Percentiles rank a stretch among this genome's conserved stretches.
phyloP scores from a whole-genome alignment of 2,113 vertebrate species.

The Toxostoma redivivum region DNA sequence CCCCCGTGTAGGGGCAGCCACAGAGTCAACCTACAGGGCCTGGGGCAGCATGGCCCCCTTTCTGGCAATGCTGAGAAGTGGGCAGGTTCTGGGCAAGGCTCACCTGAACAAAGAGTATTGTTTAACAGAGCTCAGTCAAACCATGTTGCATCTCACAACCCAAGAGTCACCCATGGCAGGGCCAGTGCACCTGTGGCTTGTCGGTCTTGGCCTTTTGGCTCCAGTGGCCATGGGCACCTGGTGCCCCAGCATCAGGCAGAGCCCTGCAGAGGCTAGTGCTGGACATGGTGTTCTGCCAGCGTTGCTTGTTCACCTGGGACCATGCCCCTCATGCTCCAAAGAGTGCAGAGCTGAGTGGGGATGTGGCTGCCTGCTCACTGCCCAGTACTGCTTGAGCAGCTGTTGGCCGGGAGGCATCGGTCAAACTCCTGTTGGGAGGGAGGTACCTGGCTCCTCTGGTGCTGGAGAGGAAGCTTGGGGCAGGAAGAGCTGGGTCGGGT shows the following conservation, averaged over 20 bases:
- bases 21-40: fast-evolving
- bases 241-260: not conserved
- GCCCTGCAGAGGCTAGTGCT: fast-evolving
- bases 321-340: fast-evolving
- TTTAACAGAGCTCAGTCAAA: not conserved
- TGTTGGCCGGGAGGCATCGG: fast-evolving
- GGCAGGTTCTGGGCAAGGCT: not conserved
- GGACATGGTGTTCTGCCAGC: fast-evolving
- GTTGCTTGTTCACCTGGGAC: not conserved
- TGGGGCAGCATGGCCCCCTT: fast-evolving
- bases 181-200: no score
- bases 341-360: not conserved
- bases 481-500: fast-evolving
- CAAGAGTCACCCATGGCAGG: fast-evolving
- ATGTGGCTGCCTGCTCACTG: not conserved
- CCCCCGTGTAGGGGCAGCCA: fast-evolving
- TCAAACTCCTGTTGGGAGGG: not conserved
- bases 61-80: not conserved
- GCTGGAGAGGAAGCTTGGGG: not conserved
- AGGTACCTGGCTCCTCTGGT: not conserved
- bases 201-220: not conserved
- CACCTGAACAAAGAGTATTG: fast-evolving
- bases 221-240: fast-evolving
- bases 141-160: fast-evolving
- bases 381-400: fast-evolving